Base-by-base conservation (phyloP, 1,140 invertebrate genomes). In the Spodoptera litura region DNA sequence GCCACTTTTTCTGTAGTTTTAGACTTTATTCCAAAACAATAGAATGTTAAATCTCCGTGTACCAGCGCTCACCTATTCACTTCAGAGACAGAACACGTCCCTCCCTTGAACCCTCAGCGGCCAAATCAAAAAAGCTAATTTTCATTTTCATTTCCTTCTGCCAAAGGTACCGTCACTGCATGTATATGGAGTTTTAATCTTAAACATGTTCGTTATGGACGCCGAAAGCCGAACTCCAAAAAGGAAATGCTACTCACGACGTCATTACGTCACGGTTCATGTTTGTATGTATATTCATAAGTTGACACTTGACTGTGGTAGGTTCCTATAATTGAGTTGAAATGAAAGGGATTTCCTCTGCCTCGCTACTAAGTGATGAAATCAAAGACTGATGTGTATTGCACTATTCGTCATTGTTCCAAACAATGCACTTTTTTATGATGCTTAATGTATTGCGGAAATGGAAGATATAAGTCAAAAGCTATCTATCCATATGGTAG, bases 211-310 rank as follows among this genome's bases (percentile, higher is more conserved):
- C 49, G 59, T 55, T 51, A 73, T 25, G 64, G 52, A 31, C 51
- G 49, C 64, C 49, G 49, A 68, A 25, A 38, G 61, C 61, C 35
- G 61, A 64, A 66, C 25, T 20, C 51, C 73, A 31, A 75, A 75
- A 75, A 75, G 73, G 59, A 75, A 64, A 55, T 74, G 44, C 72
- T 38, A 5, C n/a, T 53, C 73, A 75, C 73, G 73, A 75, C 35
- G 58, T 75, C 73, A 74, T 74, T 74, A 73, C 38, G 55, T 74
- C 55, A 61, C 38, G 71, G 73, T 38, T 75, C 59, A 58, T 31
- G 49, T 75, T 62, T 75, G 27, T 75, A 75, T 62, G 72, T 75
- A 51, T 62, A 74, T 75, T 75, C 58, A 75, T 75, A 75, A 64
- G 59, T 61, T 75, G 59, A 51, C 59, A 51, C 49, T 51, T 75